Conservation (phyloP, 2,888 invertebrate genomes). For the Deilephila elpenor region DNA sequence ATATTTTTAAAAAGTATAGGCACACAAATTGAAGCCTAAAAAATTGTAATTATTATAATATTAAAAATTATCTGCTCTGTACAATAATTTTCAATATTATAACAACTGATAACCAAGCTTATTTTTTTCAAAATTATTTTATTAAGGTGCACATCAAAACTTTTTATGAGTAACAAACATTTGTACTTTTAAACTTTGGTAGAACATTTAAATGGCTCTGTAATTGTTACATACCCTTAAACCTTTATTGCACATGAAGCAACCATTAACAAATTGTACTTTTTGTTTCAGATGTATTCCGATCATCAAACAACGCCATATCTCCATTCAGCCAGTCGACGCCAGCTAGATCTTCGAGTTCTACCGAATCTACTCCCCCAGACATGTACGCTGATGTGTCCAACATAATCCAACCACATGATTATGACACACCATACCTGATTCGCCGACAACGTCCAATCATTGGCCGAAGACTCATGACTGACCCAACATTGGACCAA, state of each 20-base stretch:
- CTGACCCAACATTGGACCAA: conserved; percentile 40
- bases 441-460: conserved; percentile 61
- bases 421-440: conserved; percentile 44
- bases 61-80: too few relatives aligned
- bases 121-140: too few relatives aligned
- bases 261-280: background rate
- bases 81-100: too few relatives aligned
- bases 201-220: too few relatives aligned
- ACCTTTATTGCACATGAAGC: background rate
- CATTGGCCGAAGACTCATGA: conserved; percentile 65
- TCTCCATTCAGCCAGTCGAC: conserved; percentile 54
- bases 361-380: conserved; percentile 72
- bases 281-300: conserved; percentile 11
- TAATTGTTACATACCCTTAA: background rate
- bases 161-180: too few relatives aligned
- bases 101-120: too few relatives aligned
- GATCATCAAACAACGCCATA: background rate
- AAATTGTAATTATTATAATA: too few relatives aligned
- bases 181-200: too few relatives aligned
- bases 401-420: background rate
- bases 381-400: conserved; percentile 63
- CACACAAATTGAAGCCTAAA: too few relatives aligned
- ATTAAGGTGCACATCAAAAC: too few relatives aligned
- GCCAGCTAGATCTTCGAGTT: conserved; percentile 67
- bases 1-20: too few relatives aligned